Conservation (phyloP, 2,888 invertebrate species). For the Brachyptera putata region DNA sequence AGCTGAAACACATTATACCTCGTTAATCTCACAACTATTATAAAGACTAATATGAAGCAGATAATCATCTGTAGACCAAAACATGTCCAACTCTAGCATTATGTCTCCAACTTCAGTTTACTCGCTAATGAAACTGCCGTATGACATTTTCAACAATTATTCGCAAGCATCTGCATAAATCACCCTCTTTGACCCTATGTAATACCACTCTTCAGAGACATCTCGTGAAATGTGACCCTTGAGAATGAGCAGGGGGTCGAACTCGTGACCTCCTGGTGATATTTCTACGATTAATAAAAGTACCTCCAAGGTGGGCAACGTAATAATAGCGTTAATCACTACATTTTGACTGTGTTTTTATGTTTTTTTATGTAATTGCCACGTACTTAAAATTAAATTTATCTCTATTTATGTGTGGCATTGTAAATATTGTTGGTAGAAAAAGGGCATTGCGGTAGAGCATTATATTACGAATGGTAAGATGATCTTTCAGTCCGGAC, state of each 20-base stretch:
- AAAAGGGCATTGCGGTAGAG: not conserved
- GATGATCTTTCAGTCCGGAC: constrained; percentile 7
- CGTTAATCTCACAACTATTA: too few species aligned
- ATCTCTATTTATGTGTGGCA: constrained; percentile 10
- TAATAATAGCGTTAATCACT: constrained; percentile 6
- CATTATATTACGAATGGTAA: constrained; percentile 9
- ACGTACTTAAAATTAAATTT: constrained; percentile 16
- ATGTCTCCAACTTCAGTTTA: too few species aligned
- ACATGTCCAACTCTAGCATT: too few species aligned
- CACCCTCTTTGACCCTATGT: too few species aligned
- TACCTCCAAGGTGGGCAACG: constrained; percentile 4
- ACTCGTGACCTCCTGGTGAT: constrained; percentile 3
- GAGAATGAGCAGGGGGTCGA: not conserved
- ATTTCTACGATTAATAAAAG: not conserved
- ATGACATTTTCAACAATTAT: not conserved
- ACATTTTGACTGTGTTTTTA: not conserved
- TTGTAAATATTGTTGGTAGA: not conserved
- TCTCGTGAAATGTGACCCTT: not conserved
- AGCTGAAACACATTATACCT: too few species aligned
- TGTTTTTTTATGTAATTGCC: too few species aligned
- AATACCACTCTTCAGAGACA: too few species aligned
- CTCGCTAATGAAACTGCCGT: too few species aligned
- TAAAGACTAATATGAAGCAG: too few species aligned
- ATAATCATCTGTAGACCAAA: too few species aligned
- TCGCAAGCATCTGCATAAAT: not conserved